Base-by-base conservation (phyloP, 2,113 vertebrate species). In the Amblyopsis rosae region DNA sequence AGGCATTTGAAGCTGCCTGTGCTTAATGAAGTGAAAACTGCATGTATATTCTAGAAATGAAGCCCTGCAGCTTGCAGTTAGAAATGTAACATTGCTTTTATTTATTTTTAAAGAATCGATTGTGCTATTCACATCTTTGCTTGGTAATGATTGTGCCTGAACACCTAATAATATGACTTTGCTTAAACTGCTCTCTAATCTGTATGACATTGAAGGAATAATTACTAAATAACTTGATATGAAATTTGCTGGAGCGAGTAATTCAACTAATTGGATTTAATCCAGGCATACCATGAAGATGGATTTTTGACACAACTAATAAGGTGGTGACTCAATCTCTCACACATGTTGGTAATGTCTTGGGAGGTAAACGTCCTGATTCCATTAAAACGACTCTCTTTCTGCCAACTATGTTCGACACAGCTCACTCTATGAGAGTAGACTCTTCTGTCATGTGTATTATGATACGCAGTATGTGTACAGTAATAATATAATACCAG, bases 341-440 rank as follows among this genome's bases (percentile, higher is more conserved):
- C 87, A 90, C 83, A 89, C 84, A 90, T 93, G 81, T 81, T 90
- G 72, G 80, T 93, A 91, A 92, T 89, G 78, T 91, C 81, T 86
- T 77, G 80, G 76, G 63, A 60, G 48, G 17, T 45, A 56, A 51
- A 65, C 53, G 54, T 65, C 63, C 41, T 17, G 6, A 3, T 32
- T 7, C 1, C 13, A 54, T 45, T 50, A 13, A 55, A 9, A 33
- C 3, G 35, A 32, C 50, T 16, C 41, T 55, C 54, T 32, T 65
- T 26, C 12, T 17, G 49, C 15, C 63, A 54, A 55, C 63, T 51
- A 54, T 65, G 53, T 65, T 65, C 41, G 63, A 65, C 16, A 55
- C 41, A 33, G 63, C 63, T 65, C 35, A 41, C 35, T 41, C 35
- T 41, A 41, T 41, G 35, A 41, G 35, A 41, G 7, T 41, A 41